Evolutionary conservation across 2,888 invertebrate genomes (phyloP).

Genomic region (Nomada fabriciana): DNA sequence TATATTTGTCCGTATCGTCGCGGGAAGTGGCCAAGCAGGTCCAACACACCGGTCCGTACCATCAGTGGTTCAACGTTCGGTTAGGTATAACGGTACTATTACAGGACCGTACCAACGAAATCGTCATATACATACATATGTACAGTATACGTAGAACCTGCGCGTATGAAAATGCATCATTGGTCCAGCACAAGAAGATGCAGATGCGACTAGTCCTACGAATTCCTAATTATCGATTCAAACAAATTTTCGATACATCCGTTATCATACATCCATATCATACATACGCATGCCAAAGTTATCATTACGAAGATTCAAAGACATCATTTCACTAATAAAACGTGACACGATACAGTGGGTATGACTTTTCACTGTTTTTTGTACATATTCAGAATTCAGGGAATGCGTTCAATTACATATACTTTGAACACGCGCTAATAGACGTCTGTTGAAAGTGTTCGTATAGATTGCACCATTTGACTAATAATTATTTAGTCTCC

Average conservation of each 20-base stretch:
- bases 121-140: not conserved
- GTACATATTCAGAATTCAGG: too few species aligned
- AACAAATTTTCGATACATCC: too few species aligned
- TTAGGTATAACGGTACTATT: constrained; percentile 74
- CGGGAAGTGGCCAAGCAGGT: constrained; percentile 56
- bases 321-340: too few species aligned
- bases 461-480: not conserved
- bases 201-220: too few species aligned
- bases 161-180: not conserved
- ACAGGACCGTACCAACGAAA: constrained; percentile 66
- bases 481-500: too few species aligned
- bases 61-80: constrained; percentile 76
- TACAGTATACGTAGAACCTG: not conserved
- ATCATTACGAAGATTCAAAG: too few species aligned
- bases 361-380: not conserved
- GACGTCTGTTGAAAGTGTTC: constrained; percentile 2
- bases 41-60: constrained; percentile 53
- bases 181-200: not conserved
- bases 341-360: not conserved
- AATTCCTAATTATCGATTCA: too few species aligned
- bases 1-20: constrained; percentile 25
- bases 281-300: too few species aligned
- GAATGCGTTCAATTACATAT: not conserved
- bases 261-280: too few species aligned
- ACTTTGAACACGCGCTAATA: not conserved